Base-by-base conservation (phyloP, 2,797 vertebrate species). In the Todus mexicanus region DNA sequence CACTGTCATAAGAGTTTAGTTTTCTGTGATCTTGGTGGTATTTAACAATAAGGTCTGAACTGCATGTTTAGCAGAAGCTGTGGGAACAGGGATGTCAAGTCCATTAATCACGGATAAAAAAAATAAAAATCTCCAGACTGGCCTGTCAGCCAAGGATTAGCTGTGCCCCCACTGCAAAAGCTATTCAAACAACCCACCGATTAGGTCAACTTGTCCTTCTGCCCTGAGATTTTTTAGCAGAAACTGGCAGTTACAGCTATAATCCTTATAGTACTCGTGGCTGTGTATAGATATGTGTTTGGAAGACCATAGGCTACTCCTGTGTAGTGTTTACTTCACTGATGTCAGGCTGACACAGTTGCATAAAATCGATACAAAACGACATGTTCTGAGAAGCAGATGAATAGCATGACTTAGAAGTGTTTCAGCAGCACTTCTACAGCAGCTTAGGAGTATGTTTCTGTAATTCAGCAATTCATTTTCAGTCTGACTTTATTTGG, bases 61-160 rank as follows among this genome's bases (percentile, higher is more conserved):
- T 93, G 89, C 84, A 72, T 91, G 94, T 96, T 98, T 97, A 97
- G 96, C 93, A 91, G 92, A 97, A 96, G 97, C 95, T 97, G 91
- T 93, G 91, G 94, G 92, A 97, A 96, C 95, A 89, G 94, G 95
- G 98, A 96, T 97, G 98, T 98, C 97, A 97, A 97, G 94, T 97
- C 96, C 97, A 98, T 98, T 98, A 97, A 98, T 98, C 97, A 97
- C 74, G 57, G 95, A 96, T 84, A 81, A 97, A 97, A 97, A 97
- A 84, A 53, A 43, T 11, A 96, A 94, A 96, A 97, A 90, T 94
- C 93, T 95, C 83, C 86, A 89, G 95, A 92, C 95, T 95, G 91
- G 93, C 94, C 96, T 97, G 97, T 97, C 96, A 96, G 76, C 89
- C 78, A 78, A 95, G 92, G 96, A 97, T 98, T 97, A 97, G 90